A percentile compares a stretch with the other conserved stretches of the same genome.
phyloP scores from a whole-genome alignment of 2,888 invertebrate genomes.

The Tetragonisca angustula region DNA sequence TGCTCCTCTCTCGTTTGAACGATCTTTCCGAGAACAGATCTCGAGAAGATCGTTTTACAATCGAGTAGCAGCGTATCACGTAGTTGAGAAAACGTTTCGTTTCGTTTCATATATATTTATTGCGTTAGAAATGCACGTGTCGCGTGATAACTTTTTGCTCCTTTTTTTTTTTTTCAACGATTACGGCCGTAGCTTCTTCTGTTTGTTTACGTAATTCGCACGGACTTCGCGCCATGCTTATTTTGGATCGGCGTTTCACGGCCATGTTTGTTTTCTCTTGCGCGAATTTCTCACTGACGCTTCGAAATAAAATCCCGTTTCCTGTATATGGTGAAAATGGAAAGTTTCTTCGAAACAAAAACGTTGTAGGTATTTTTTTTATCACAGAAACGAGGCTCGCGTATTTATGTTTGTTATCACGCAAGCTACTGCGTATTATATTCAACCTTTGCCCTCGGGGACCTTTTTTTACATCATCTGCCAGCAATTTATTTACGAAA shows the following conservation, averaged over 20 bases:
- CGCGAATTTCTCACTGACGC: background rate
- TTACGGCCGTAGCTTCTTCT: background rate
- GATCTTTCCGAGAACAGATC: constrained; percentile 55
- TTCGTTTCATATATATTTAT: background rate
- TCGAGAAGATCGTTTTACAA: constrained; percentile 55
- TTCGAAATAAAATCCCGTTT: background rate
- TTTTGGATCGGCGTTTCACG: constrained; percentile 29
- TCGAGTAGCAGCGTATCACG: background rate
- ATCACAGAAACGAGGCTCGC: background rate
- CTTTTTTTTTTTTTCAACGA: background rate
- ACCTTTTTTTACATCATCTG: no score
- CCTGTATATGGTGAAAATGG: background rate
- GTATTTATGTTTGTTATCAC: background rate
- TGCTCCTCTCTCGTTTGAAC: constrained; percentile 17
- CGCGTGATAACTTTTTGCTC: background rate
- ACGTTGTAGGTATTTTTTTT: background rate
- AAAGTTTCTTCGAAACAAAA: background rate
- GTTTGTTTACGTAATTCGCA: constrained; percentile 28
- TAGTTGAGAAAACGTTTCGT: constrained; percentile 37
- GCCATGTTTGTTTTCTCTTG: background rate
- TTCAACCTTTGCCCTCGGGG: no score
- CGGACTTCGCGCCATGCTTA: constrained; percentile 22
- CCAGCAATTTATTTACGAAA: no score
- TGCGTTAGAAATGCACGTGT: constrained; percentile 14
- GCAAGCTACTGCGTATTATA: background rate